Evolutionary conservation across 2,113 vertebrate genomes (phyloP), one percentile per base, ranked within the genome.

Genomic region (Siphamia tubifer): DNA sequence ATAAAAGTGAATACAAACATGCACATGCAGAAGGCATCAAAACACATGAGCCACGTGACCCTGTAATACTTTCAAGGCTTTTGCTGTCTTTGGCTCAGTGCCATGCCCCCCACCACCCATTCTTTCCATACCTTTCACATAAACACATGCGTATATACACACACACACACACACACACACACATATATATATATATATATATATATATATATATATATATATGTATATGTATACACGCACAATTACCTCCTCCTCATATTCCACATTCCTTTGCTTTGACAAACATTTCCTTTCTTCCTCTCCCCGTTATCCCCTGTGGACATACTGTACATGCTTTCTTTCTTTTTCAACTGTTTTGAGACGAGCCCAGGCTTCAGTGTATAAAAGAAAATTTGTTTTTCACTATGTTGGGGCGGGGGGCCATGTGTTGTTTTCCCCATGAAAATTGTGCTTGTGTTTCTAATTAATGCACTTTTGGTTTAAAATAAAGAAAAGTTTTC

Each of bases 281-380:
- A 76, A 68, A 61, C 53, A 73, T 43, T 72, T 3, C 28, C 49
- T 7, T 72, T 70, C 54, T 19, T 6, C 9, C 28, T 38, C 20
- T 60, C 6, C 2, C 34, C 8, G 3, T 52, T 38, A 24, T 48
- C 47, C 35, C 32, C 16, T 31, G 68, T 51, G 71, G 23, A 47
- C 39, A 28, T 55, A 60, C n/a, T n/a, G n/a, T n/a, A n/a, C n/a
- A 34, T 64, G 17, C 45, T 69, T 68, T 77, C 52, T 64, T 70
- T 52, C 25, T 45, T 49, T 12, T 24, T 58, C 6, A 4, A 44
- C 39, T 44, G 53, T 48, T 56, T 34, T 49, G 27, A 30, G 0
- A 12, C 1, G 3, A 36, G 24, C 34, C 64, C 45, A 48, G 39
- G 16, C 19, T 47, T 54, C 71, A n/a, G 27, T 42, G 31, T 54